A percentile compares a stretch with the other conserved stretches of the same genome.
Evolutionary conservation across 2,888 invertebrate genomes (phyloP).

Genomic region (Lithophane ornitopus): DNA sequence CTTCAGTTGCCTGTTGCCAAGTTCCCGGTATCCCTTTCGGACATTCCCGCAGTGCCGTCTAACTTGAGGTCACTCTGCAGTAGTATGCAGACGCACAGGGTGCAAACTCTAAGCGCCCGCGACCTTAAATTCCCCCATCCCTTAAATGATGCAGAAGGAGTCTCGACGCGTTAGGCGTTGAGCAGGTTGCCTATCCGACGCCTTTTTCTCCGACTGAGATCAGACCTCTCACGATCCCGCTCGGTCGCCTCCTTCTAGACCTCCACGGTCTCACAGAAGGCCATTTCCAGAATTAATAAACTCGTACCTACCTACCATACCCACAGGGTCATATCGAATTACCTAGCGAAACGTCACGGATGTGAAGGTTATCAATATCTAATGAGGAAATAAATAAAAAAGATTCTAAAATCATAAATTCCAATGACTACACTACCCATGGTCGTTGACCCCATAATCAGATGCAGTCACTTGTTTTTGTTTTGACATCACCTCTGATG

Average conservation of each 20-base stretch:
- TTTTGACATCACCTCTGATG: background rate
- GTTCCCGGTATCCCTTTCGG: no score
- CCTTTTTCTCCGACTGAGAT: no score
- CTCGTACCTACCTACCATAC: no score
- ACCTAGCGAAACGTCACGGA: background rate
- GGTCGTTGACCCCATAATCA: background rate
- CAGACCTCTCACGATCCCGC: background rate
- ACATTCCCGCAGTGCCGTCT: no score
- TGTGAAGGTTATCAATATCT: background rate
- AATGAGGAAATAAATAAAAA: background rate
- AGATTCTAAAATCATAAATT: background rate
- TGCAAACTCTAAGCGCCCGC: no score
- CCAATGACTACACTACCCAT: background rate
- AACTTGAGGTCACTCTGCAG: no score
- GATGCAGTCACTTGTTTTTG: background rate
- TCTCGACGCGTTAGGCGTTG: background rate
- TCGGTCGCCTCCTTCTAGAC: background rate
- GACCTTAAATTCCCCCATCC: no score
- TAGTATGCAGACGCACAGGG: no score
- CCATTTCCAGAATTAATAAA: background rate
- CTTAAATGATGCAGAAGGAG: no score
- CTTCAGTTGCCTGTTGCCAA: no score
- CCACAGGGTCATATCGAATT: background rate
- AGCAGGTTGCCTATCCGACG: no score
- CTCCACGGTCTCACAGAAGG: background rate